Evolutionary conservation across 2,797 vertebrate species (phyloP).

Genomic region (Amazona finschi): DNA sequence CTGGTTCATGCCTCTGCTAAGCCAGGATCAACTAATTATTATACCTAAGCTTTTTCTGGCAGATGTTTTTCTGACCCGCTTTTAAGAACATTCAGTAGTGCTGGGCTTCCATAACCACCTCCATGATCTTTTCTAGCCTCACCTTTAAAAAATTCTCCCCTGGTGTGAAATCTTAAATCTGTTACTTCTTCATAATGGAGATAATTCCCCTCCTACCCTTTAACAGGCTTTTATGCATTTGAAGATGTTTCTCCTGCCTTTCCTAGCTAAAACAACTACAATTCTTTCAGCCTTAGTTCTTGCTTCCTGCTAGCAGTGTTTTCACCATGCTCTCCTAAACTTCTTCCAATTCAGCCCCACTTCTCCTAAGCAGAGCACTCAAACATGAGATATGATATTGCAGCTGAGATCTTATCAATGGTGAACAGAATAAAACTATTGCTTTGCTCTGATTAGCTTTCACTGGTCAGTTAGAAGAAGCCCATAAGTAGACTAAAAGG

Average conservation of each 20-base stretch:
- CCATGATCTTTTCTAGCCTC: background rate
- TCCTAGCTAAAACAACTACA: background rate
- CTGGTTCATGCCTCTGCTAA: background rate
- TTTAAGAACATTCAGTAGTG: background rate
- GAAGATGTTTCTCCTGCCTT: background rate
- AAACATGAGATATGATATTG: background rate
- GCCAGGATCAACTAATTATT: background rate
- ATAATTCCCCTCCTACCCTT: background rate
- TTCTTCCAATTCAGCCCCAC: background rate
- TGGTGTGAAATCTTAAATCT: background rate
- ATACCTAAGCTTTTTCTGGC: background rate
- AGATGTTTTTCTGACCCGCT: background rate
- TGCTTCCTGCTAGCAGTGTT: background rate
- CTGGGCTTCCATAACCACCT: background rate
- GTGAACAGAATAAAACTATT: background rate
- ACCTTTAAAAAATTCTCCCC: background rate
- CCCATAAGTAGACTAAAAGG: background rate
- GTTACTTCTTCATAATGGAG: background rate
- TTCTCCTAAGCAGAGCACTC: background rate
- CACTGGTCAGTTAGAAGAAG: background rate
- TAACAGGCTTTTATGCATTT: background rate
- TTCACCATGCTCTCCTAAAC: background rate
- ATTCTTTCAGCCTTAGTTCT: background rate
- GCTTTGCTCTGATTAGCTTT: background rate
- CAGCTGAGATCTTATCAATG: background rate